Evolutionary conservation across 2,113 vertebrate species (phyloP).

Genomic region (Craseonycteris thonglongyai): DNA sequence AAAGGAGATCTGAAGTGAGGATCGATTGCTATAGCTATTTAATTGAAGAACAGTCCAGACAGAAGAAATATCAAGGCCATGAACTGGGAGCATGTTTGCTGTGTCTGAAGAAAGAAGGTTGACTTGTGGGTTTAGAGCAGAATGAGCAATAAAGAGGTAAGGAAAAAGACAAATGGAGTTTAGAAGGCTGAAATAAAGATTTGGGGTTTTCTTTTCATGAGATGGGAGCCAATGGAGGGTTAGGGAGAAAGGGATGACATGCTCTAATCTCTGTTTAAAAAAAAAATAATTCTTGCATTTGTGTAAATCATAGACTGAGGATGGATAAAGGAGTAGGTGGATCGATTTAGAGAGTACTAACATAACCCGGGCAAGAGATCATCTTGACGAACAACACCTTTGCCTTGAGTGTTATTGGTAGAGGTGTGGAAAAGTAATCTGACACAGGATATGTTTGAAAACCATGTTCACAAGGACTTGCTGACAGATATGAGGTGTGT

Average conservation of each 20-base stretch:
- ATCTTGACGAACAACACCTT: constrained; percentile 26
- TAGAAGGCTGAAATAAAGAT: neutral
- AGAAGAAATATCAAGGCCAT: neutral
- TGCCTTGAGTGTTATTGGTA: neutral
- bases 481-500: neutral
- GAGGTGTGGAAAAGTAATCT: constrained; percentile 35
- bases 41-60: neutral
- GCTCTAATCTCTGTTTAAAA: neutral
- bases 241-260: neutral
- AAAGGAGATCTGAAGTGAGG: neutral
- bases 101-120: neutral
- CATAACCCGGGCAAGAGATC: constrained; percentile 23
- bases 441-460: neutral
- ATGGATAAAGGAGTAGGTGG: neutral
- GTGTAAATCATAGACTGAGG: neutral
- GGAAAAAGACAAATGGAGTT: neutral
- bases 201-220: neutral
- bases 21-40: neutral
- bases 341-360: neutral
- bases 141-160: neutral
- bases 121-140: neutral
- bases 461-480: neutral
- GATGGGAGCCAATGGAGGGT: neutral
- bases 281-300: neutral
- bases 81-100: neutral